Conservation (phyloP, 2,888 invertebrate species). For the Steinernema carpocapsae region DNA sequence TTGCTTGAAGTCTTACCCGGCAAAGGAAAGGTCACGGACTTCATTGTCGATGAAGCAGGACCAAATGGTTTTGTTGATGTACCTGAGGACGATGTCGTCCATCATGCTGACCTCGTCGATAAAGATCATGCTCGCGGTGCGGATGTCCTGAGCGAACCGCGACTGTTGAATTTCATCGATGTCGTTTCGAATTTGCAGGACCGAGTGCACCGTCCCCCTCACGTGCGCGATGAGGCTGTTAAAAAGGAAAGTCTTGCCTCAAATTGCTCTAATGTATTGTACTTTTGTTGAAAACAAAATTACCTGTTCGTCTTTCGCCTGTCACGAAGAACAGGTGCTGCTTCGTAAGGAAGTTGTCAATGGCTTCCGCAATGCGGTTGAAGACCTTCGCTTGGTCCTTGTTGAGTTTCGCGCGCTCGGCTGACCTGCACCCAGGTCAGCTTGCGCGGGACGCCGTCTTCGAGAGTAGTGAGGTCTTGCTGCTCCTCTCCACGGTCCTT, state of each 20-base stretch:
- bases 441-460: not conserved
- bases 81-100: slow-evolving; percentile 9
- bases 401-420: not conserved
- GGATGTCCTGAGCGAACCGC: not conserved
- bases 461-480: too few species aligned
- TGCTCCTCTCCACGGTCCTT: not conserved
- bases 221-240: slow-evolving; percentile 32
- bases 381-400: not conserved
- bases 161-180: not conserved
- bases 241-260: slow-evolving; percentile 25
- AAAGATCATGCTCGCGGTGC: slow-evolving; percentile 26
- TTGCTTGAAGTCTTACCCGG: slow-evolving; percentile 44
- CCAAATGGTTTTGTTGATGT: slow-evolving; percentile 36
- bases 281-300: not conserved
- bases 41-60: slow-evolving; percentile 33
- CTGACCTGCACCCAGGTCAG: not conserved
- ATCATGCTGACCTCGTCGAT: slow-evolving; percentile 44
- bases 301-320: slow-evolving; percentile 37
- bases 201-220: not conserved
- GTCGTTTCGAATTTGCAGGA: slow-evolving; percentile 10
- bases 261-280: not conserved
- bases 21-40: slow-evolving; percentile 35
- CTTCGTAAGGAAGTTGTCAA: too few species aligned
- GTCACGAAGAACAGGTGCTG: slow-evolving; percentile 31
- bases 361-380: not conserved